Conservation (phyloP, 1,140 invertebrate genomes). For the Zaprionus inermis region DNA sequence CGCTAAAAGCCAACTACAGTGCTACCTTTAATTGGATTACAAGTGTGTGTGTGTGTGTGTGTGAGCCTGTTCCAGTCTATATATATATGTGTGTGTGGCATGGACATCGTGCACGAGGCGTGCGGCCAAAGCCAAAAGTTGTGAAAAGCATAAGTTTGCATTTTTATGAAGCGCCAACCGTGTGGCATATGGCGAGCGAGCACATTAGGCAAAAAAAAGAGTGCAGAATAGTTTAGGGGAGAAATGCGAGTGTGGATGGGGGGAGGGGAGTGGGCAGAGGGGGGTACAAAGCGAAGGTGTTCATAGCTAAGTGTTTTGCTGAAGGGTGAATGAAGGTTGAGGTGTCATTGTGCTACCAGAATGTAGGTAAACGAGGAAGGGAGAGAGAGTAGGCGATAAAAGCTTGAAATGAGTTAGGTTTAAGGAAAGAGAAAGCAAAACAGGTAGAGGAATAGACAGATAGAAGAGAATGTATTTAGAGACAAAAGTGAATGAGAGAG, state of each 20-base stretch:
- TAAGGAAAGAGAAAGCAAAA: neutral
- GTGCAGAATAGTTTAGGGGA: constrained; percentile 22
- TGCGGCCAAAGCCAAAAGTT: constrained; percentile 65
- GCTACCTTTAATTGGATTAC: constrained; percentile 83
- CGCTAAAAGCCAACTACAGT: constrained; percentile 81
- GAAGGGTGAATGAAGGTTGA: constrained; percentile 48
- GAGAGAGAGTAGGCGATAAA: neutral
- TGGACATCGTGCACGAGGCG: constrained; percentile 39
- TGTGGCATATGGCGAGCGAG: constrained; percentile 61
- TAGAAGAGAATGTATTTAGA: no score
- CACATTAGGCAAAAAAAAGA: constrained; percentile 46
- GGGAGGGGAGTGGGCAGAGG: neutral
- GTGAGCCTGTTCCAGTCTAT: constrained; percentile 6
- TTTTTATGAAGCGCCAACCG: constrained; percentile 75
- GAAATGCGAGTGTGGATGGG: neutral
- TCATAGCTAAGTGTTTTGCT: constrained; percentile 30
- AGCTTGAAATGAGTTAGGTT: no score
- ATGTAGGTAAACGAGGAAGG: constrained; percentile 14
- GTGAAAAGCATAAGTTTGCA: constrained; percentile 80
- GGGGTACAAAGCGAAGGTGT: constrained; percentile 28
- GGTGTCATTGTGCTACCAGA: constrained; percentile 16
- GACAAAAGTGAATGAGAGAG: no score
- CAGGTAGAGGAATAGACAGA: neutral
- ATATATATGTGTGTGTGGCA: constrained; percentile 12
- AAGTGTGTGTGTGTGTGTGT: constrained; percentile 64